Evolutionary conservation across 2,888 invertebrate species (phyloP), one percentile per base, ranked within the genome.

Genomic region (Cantharis nigra): DNA sequence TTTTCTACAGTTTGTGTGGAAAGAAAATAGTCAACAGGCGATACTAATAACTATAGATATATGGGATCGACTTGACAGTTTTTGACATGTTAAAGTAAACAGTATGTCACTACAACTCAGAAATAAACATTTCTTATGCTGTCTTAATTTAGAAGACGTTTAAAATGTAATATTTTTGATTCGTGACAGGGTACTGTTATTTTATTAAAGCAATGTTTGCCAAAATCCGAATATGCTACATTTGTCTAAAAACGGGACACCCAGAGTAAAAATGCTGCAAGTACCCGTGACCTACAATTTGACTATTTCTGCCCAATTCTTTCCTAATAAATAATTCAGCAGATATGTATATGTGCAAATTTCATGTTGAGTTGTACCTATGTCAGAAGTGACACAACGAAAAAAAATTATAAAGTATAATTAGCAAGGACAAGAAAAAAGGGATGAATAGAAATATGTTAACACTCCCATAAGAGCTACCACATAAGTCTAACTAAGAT

Each of bases 11-110:
- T 69, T 11, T 69, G 63, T 63, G 74, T 62, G 23, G 70, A 70
- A 64, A 23, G 26, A 70, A 16, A n/a, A 65, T 63, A 71, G 65
- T 13, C 67, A 77, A 71, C 74, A 63, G 10, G 20, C 49, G 65
- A 72, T 78, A 72, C 74, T 76, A 76, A 71, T 70, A 70, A 74
- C 74, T 76, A 49, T 49, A 74, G 71, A 77, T 77, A 77, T 74
- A 74, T 63, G 77, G 62, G 67, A 69, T 69, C 71, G 65, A 70
- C 72, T 76, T 76, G 79, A 79, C 75, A 77, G 49, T 73, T 72
- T 76, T 72, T 78, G 79, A 79, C 79, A 74, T 30, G 70, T 49
- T 78, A 75, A 79, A 79, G 78, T 78, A 79, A 79, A 79, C 78
- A 79, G 76, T 69, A 69, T 72, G 79, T 79, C 79, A 79, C 74